Conservation (phyloP, 2,797 vertebrate species). For the Parambassis ranga region DNA sequence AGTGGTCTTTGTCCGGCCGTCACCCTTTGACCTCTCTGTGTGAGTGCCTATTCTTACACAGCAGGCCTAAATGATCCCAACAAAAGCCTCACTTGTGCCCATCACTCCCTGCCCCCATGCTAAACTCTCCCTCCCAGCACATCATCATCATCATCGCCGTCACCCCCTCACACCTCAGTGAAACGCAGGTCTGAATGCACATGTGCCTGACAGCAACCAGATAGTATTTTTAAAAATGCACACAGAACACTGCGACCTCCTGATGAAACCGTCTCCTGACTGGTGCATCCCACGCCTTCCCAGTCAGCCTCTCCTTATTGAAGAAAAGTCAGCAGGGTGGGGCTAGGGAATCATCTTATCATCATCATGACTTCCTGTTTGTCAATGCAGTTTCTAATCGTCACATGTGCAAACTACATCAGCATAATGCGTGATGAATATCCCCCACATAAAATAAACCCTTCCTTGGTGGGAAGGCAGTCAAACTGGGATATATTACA, state of each 20-base stretch:
- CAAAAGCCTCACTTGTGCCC: slow-evolving; percentile 48
- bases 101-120: slow-evolving; percentile 29
- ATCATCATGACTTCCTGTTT: slow-evolving; percentile 21
- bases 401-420: slow-evolving; percentile 17
- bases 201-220: slow-evolving; percentile 26
- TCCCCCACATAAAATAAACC: slow-evolving; percentile 30
- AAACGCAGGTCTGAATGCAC: slow-evolving; percentile 28
- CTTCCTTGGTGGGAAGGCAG: slow-evolving; percentile 50
- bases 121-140: not conserved
- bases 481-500: slow-evolving; percentile 65
- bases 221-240: slow-evolving; percentile 19
- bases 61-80: slow-evolving; percentile 20
- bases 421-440: slow-evolving; percentile 25
- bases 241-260: not conserved
- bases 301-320: slow-evolving; percentile 53
- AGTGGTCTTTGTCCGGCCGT: slow-evolving; percentile 35
- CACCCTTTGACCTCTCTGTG: slow-evolving; percentile 51
- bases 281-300: slow-evolving; percentile 64
- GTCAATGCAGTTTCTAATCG: not conserved
- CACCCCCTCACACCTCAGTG: slow-evolving; percentile 34
- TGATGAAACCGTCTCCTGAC: slow-evolving; percentile 32
- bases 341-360: slow-evolving; percentile 30
- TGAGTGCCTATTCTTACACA: slow-evolving; percentile 9
- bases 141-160: slow-evolving; percentile 34
- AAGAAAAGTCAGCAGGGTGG: slow-evolving; percentile 46